Evolutionary conservation across 2,888 invertebrate genomes (phyloP), one percentile per base, ranked within the genome.

Genomic region (Calliscelio sp.): DNA sequence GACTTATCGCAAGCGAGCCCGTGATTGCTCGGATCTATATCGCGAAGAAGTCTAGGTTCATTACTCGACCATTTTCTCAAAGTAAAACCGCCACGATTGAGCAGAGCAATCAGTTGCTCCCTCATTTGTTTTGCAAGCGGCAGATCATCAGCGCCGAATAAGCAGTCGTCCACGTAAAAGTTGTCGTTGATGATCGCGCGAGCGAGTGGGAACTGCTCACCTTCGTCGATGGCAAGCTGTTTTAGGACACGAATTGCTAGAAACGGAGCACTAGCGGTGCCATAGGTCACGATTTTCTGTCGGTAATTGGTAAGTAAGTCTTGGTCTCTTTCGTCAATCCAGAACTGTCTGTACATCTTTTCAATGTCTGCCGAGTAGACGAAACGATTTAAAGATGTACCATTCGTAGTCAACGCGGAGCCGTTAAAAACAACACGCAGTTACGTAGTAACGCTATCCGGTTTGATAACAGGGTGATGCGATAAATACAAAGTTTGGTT

Each of bases 81-180:
- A 1, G n/a, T 8, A 18, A 61, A 61, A 16, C 28, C 22, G 5
- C 51, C 51, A 11, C 18, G 18, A 16, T 20, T 16, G 7, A 49
- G 11, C 20, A 55, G 2, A 2, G 11, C 28, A n/a, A 55, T 28
- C 14, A 55, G 25, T 10, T 55, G 55, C 4, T 55, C 16, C 1
- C 25, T 5, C 5, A 11, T 55, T 10, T 28, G 28, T 7, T 2
- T 1, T n/a, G 28, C 28, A 2, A 28, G n/a, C 1, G 2, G 3
- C 3, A n/a, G 25, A 28, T 55, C 55, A n/a, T 55, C 28, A 25
- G 55, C 55, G 6, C 59, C 55, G 16, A 55, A 28, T 10, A 55
- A 4, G 8, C 55, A 38, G n/a, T 59, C 59, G 41, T 59, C 59
- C 7, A 59, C 57, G 14, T 53, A 53, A 5, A 53, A 53, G n/a